Evolutionary conservation across 1,140 invertebrate genomes (phyloP), one percentile per base, ranked within the genome.

Genomic region (Nilaparvata lugens): DNA sequence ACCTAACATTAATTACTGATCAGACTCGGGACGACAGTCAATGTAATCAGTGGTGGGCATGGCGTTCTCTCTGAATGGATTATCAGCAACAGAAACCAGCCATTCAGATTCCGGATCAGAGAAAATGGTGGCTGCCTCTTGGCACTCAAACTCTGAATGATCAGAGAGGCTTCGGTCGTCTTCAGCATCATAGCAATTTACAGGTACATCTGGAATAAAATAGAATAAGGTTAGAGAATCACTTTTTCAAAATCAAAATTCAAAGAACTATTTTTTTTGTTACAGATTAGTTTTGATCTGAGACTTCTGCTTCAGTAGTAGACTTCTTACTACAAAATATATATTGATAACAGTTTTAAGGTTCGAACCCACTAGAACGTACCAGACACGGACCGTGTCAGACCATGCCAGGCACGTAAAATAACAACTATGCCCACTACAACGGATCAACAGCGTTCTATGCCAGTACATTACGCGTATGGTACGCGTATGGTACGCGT

Each of bases 61-160:
- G 16, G 38, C 9, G 56, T 31, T 54, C 31, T 45, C 58, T 57
- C 58, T 19, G 18, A 24, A 57, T 28, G 52, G 57, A 56, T 66
- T 55, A 48, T 61, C 52, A 28, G 67, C 62, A 52, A 70, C 66
- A 3, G 63, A 62, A 62, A 69, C 67, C n/a, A 69, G 72, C 79
- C 80, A 82, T 62, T 82, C 79, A 24, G 79, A 81, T 69, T 81
- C 80, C 1, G 80, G 76, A 70, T 81, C 80, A 1, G 79, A 81
- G 65, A 81, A 81, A 40, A 80, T 72, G 58, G 75, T 77, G 9
- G 72, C 67, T 16, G 70, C 68, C 21, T 78, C 74, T 13, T 56
- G 62, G 18, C 19, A 60, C 25, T 18, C 72, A 69, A 11, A 74
- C 25, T 18, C 72, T 69, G 13, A 74, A 61, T 35, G 73, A 65